Base-by-base conservation (phyloP, 2,888 invertebrate species). In the Sarcophaga subvicina region DNA sequence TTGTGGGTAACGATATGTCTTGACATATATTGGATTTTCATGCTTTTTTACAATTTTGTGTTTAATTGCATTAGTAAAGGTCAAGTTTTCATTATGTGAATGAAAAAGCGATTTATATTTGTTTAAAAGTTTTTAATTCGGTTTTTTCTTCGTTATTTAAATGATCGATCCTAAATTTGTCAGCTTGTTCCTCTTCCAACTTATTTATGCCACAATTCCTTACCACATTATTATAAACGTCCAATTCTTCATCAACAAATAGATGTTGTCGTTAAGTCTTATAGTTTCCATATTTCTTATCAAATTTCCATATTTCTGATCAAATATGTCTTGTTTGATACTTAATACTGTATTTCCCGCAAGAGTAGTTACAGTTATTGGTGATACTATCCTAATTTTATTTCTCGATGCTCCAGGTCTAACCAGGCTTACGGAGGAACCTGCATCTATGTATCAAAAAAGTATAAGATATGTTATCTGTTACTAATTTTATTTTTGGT, bases 101-200 rank as follows among this genome's bases (percentile, higher is more conserved):
- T 73, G 69, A 59, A 94, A 94, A 93, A 94, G 49, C 2, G 60
- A 76, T 49, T 70, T 70, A n/a, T 82, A 76, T 67, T 64, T 64
- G 14, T 63, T 37, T 64, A 70, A 64, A 71, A 82, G 59, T 64
- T 64, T 75, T 54, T 47, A 59, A 20, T 67, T 67, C 62, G 10
- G 22, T 27, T 4, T 4, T 27, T 27, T 27, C 27, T 27, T 4
- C 4, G 27, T 27, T 22, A 47, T 79, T 79, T 63, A 79, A 70
- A 25, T 79, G 70, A 22, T 79, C 79, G 47, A 25, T 62, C 25
- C 79, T 6, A 70, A 71, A 79, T 63, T 67, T 3, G 81, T 70
- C 47, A 62, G 6, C 47, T 63, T 70, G 67, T 47, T 4, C 69
- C 25, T 25, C 25, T 69, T 69, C 69, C 20, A 71, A 78, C 62